Base-by-base conservation (phyloP, 2,888 invertebrate species). In the Lepas anatifera region DNA sequence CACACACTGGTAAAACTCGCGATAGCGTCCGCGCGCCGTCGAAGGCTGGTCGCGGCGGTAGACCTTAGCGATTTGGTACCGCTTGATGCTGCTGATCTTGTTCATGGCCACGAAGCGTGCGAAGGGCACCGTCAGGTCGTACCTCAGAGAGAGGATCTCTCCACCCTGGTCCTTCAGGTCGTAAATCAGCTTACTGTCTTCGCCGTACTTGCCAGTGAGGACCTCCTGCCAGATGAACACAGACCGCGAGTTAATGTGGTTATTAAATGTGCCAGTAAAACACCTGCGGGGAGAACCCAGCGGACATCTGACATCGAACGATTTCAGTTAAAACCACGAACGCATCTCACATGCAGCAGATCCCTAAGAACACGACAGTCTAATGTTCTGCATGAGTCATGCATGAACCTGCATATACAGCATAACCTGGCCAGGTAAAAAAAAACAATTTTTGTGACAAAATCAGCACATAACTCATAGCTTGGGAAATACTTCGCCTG, bases 1-100 rank as follows among this genome's bases (percentile, higher is more conserved):
- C 84, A 96, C 95, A 83, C 99, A 99, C 82, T 99, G 99, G 82
- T 95, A 98, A 82, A 99, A 99, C 80, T 99, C 99, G 74, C 99
- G 85, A 78, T 95, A 99, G 75, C 99, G 85, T 16, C 74, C 74
- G 79, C 88, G 87, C 0, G 94, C 90, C 87, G 98, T 96, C 0
- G 96, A 90, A 2, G 99, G 99, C 81, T 97, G 97, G 80, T 99
- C 99, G 75, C 99, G 85, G 69, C 99, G 84, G 79, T 99, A 99
- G 7, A 98, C 99, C 82, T 98, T 98, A 41, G 96, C 98, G 75
- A 99, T 97, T 79, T 99, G 98, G 81, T 98, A 99, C 70, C 99
- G 86, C 80, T 99, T 99, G 73, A 99, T 87, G 75, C 87, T 90
- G 64, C 86, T 86, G 68, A 99, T 90, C 83, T 98, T 98, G 81